Evolutionary conservation across 92 coral and sea anemone genomes (phyloP), one percentile per base, ranked within the genome.

Genomic region (Umimayanthus chanpuru): DNA sequence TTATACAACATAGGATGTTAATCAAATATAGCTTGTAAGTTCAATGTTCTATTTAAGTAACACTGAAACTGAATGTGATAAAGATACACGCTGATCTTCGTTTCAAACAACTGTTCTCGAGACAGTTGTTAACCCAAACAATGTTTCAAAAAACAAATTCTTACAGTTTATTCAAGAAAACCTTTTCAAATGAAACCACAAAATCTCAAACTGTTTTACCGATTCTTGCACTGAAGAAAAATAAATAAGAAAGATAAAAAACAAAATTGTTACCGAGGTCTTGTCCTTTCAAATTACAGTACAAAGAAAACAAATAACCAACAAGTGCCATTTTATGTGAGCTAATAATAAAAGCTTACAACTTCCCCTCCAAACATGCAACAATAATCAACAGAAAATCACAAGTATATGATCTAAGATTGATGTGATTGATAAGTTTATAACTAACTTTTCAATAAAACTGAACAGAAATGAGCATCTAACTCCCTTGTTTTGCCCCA

Each of bases 1-100:
- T 47, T 21, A 66, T 78, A 49, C 49, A 21, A 44, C 18, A 16
- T 66, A 49, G 81, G 66, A 78, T 78, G 81, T 44, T 78, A 21
- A 44, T n/a, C 6, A 78, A 47, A 61, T 8, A 61, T 61, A 41
- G 81, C 11, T 25, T 78, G 39, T 6, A 47, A 76, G 15, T 36
- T 29, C 43, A 73, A 32, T 29, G 40, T 29, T 9, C 68, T 23
- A 61, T 32, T 32, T 32, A 21, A 61, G 4, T 5, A 61, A 61
- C 6, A 5, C 26, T 61, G 26, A 61, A 61, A 56, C 18, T 3
- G 23, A 56, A 56, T 20, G 26, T 25, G 7, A 61, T 3, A 21
- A 18, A 61, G 9, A 61, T 61, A 61, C n/a, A 21, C 26, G 68
- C 26, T 61, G 68, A 20, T 18, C n/a, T 61, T 61, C n/a, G 21